phyloP scores from a whole-genome alignment of 2,888 invertebrate species.

The Melanotus villosus region DNA sequence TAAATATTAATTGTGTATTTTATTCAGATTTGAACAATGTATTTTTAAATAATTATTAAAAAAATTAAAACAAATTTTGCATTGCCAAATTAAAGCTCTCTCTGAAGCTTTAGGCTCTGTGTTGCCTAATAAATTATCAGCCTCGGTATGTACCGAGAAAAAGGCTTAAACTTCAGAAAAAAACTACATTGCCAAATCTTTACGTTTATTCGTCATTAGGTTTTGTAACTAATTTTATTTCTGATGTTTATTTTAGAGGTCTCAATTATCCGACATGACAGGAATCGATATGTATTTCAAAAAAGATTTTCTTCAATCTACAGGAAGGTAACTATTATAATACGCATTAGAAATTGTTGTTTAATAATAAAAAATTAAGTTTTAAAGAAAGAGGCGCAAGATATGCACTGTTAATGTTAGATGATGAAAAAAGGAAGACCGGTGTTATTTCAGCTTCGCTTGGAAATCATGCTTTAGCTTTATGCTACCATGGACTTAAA shows the following conservation, averaged over 20 bases:
- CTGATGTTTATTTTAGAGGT: slow-evolving; percentile 76
- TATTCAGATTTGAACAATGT: no score
- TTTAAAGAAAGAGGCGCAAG: slow-evolving; percentile 96
- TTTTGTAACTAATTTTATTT: no score
- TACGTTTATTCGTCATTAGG: no score
- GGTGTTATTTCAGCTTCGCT: slow-evolving; percentile 95
- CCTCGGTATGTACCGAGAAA: no score
- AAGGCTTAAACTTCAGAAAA: no score
- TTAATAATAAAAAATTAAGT: slow-evolving; percentile 67
- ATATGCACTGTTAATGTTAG: slow-evolving; percentile 84
- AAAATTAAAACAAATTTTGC: no score
- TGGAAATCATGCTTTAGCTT: slow-evolving; percentile 93
- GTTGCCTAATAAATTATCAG: no score
- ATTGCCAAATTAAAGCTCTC: no score
- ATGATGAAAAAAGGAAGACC: slow-evolving; percentile 77
- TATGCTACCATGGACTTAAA: slow-evolving; percentile 79
- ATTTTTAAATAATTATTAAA: no score
- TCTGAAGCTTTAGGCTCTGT: no score
- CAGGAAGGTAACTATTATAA: slow-evolving; percentile 82
- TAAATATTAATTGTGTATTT: slow-evolving; percentile 71
- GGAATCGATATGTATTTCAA: slow-evolving; percentile 93
- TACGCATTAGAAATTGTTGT: not conserved
- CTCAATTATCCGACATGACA: slow-evolving; percentile 82
- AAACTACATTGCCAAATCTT: no score
- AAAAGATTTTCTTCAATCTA: slow-evolving; percentile 94